These are phyloP conservation scores for Pseudochromis fuscus DNA, from an alignment of 2,797 vertebrate species.

Conservation along the genomic window DNA sequence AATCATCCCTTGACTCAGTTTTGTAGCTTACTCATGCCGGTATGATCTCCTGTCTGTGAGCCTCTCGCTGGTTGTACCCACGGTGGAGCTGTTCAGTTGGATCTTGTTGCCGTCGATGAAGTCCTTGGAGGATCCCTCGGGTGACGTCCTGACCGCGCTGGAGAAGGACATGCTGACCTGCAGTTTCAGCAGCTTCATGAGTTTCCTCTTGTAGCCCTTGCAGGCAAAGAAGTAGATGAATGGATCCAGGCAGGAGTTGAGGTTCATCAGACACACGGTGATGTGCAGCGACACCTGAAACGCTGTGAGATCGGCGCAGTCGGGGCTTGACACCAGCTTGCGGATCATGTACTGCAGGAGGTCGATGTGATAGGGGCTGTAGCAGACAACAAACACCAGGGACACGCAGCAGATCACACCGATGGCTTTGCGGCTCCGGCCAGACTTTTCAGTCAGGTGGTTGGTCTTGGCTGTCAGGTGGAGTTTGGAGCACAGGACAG, in stretches of 20 bases:
- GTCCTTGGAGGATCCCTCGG: slow-evolving; percentile 91
- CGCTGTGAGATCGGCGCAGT: slow-evolving; percentile 83
- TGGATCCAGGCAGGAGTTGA: slow-evolving; percentile 96
- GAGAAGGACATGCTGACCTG: slow-evolving; percentile 93
- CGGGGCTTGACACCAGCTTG: slow-evolving; percentile 84
- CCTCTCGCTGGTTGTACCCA: slow-evolving; percentile 35
- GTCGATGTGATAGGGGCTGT: slow-evolving; percentile 93
- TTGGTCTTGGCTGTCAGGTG: slow-evolving; percentile 89
- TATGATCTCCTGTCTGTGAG: slow-evolving; percentile 39
- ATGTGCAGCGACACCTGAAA: slow-evolving; percentile 96
- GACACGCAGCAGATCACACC: slow-evolving; percentile 95
- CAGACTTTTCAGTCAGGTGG: slow-evolving; percentile 91
- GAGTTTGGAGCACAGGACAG: slow-evolving; percentile 92
- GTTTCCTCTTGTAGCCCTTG: slow-evolving; percentile 96
- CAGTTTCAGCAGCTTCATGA: slow-evolving; percentile 90
- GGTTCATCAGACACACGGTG: slow-evolving; percentile 95
- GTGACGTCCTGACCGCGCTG: slow-evolving; percentile 89
- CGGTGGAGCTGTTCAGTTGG: slow-evolving; percentile 61
- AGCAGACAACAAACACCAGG: slow-evolving; percentile 93
- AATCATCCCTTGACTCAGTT: too few species aligned
- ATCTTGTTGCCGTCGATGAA: slow-evolving; percentile 79
- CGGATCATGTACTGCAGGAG: slow-evolving; percentile 96
- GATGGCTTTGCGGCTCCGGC: slow-evolving; percentile 93
- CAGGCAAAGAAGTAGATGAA: slow-evolving; percentile 99
- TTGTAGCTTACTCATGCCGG: slow-evolving; percentile 4